Evolutionary conservation across 2,797 vertebrate species (phyloP).

Genomic region (Typhlichthys eigenmanni): DNA sequence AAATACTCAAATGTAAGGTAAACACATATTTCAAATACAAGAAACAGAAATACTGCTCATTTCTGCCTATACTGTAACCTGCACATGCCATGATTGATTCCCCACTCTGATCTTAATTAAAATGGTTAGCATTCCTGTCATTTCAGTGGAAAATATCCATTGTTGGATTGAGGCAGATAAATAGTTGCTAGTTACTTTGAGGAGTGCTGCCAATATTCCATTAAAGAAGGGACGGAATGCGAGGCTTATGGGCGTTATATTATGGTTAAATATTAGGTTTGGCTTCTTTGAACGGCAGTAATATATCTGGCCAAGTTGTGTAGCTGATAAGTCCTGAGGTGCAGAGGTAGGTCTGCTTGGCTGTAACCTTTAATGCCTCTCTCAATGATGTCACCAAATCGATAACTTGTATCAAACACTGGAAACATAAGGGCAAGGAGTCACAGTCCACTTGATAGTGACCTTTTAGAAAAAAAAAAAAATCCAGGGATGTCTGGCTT

Average conservation of each 20-base stretch:
- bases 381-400: conserved; percentile 57
- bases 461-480: conserved; percentile 65
- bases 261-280: conserved; percentile 42
- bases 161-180: conserved; percentile 31
- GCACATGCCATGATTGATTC: conserved; percentile 28
- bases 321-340: conserved; percentile 27
- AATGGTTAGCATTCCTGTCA: conserved; percentile 7
- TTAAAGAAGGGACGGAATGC: conserved; percentile 7
- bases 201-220: conserved; percentile 28
- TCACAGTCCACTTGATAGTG: conserved; percentile 61
- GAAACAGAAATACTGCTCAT: no score
- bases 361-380: conserved; percentile 66
- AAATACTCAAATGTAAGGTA: no score
- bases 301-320: conserved; percentile 27
- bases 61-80: neutral
- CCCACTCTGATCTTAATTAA: conserved; percentile 18
- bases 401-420: conserved; percentile 66
- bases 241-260: conserved; percentile 17
- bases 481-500: conserved; percentile 35
- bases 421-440: conserved; percentile 65
- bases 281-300: conserved; percentile 24
- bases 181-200: conserved; percentile 20
- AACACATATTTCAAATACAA: no score
- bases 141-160: conserved; percentile 20
- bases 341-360: conserved; percentile 19